Evolutionary conservation across 2,797 vertebrate genomes (phyloP).

Genomic region (Corythornis leucogaster): DNA sequence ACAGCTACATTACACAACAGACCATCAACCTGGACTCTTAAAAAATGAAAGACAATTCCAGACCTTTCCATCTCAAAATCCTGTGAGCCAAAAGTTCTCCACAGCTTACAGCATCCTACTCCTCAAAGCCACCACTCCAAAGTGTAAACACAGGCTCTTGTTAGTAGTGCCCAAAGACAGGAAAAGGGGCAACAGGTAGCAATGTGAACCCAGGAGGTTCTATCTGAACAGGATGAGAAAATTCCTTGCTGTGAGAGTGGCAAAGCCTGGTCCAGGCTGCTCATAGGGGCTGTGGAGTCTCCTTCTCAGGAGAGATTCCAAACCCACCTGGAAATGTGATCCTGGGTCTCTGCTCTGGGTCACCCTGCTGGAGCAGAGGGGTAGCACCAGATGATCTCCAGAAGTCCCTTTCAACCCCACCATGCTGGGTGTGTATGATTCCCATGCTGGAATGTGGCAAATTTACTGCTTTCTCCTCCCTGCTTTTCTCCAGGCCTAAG

Average conservation of each 20-base stretch:
- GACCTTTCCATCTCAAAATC: background rate
- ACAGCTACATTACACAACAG: too few relatives aligned
- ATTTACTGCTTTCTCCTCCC: background rate
- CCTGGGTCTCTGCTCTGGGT: background rate
- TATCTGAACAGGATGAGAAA: background rate
- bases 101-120: background rate
- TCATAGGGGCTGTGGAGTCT: background rate
- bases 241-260: background rate
- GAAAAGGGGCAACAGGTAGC: background rate
- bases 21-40: background rate
- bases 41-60: background rate
- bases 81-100: background rate
- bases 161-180: background rate
- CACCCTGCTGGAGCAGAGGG: background rate
- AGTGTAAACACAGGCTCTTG: background rate
- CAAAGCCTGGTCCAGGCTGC: background rate
- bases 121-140: background rate
- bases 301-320: background rate
- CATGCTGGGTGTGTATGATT: background rate
- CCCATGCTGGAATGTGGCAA: background rate
- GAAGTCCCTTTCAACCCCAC: background rate
- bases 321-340: background rate
- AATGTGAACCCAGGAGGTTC: background rate
- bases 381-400: background rate
- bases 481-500: conserved; percentile 7